Conservation (phyloP, 2,113 vertebrate genomes). For the Tursiops truncatus region DNA sequence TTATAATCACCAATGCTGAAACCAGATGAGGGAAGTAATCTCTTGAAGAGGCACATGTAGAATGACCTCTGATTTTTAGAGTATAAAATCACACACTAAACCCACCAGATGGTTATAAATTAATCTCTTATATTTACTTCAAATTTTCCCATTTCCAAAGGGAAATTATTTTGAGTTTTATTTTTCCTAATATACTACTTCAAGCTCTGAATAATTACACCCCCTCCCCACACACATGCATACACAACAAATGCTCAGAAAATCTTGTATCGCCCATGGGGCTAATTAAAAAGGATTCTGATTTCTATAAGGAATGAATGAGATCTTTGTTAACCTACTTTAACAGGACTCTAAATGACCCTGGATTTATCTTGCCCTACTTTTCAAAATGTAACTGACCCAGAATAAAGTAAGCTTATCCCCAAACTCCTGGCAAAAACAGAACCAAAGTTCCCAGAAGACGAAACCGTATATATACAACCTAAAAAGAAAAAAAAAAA, state of each 20-base stretch:
- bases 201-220: slow-evolving; percentile 75
- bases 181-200: slow-evolving; percentile 52
- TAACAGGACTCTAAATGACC: slow-evolving; percentile 78
- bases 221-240: background rate
- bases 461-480: slow-evolving; percentile 21
- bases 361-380: slow-evolving; percentile 83
- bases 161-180: slow-evolving; percentile 55
- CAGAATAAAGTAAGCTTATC: slow-evolving; percentile 79
- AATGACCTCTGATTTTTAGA: background rate
- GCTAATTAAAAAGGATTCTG: slow-evolving; percentile 85
- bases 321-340: slow-evolving; percentile 84
- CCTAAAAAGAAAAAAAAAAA: background rate
- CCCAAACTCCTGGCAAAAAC: slow-evolving; percentile 35
- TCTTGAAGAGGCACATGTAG: background rate
- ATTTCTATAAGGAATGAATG: slow-evolving; percentile 83
- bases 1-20: background rate
- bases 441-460: slow-evolving; percentile 58
- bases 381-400: slow-evolving; percentile 82
- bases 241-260: slow-evolving; percentile 70
- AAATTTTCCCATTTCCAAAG: slow-evolving; percentile 52
- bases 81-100: background rate
- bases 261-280: slow-evolving; percentile 77
- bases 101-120: background rate
- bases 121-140: background rate
- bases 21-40: background rate